A percentile compares a stretch with the other conserved stretches of the same genome.
Conservation (phyloP, 1,140 invertebrate genomes). For the Drosophila erecta region DNA sequence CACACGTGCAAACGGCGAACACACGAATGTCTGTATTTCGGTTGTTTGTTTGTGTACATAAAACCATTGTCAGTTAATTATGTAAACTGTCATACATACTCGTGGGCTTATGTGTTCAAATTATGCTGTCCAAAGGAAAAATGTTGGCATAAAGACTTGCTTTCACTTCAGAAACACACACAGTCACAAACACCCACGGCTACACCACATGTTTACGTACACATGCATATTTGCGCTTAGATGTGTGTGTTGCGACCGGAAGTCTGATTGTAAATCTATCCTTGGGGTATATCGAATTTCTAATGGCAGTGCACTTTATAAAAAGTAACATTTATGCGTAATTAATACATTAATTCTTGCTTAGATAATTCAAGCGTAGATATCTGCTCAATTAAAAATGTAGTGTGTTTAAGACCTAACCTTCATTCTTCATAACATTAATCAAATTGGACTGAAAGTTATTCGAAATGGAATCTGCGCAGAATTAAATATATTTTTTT, state of each 20-base stretch:
- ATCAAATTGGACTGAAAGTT: no score
- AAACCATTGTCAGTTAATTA: conserved; percentile 80
- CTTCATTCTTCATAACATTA: no score
- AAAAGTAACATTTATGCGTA: no score
- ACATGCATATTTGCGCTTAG: conserved; percentile 1
- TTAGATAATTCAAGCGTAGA: no score
- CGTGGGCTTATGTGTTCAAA: conserved; percentile 1
- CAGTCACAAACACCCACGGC: conserved; percentile 28
- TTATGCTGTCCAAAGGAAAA: conserved; percentile 29
- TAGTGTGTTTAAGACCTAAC: no score
- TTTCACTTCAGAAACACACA: conserved; percentile 48
- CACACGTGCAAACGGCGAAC: conserved; percentile 6
- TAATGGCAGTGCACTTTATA: background rate
- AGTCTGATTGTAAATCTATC: conserved; percentile 24
- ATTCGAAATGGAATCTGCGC: no score
- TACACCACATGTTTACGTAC: conserved; percentile 14
- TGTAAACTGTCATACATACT: conserved; percentile 67
- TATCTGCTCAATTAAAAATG: no score
- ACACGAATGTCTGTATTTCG: conserved; percentile 26
- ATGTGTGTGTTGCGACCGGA: conserved; percentile 15
- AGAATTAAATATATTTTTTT: no score
- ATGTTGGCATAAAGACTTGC: conserved; percentile 55
- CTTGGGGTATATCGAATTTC: conserved; percentile 23
- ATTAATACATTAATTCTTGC: no score
- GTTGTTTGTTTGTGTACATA: conserved; percentile 39